Conservation (phyloP, 2,113 vertebrate species). For the Bombycilla garrulus region DNA sequence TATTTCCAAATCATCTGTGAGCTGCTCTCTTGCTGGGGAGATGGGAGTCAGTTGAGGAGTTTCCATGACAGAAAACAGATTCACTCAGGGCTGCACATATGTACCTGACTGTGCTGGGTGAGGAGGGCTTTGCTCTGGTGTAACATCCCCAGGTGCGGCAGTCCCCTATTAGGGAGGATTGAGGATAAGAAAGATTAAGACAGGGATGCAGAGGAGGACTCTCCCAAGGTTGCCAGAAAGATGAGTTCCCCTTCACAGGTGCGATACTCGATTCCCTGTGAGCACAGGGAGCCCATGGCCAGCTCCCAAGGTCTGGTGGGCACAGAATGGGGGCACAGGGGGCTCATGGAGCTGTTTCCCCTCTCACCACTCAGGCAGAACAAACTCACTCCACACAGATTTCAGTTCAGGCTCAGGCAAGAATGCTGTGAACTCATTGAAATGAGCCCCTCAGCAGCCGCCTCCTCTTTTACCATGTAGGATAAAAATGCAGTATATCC, state of each 20-base stretch:
- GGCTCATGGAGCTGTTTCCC: not conserved
- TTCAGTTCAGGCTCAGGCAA: not conserved
- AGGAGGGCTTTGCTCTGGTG: not conserved
- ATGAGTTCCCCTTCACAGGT: not conserved
- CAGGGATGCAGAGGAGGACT: not conserved
- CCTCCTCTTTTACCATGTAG: not conserved
- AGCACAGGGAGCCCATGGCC: not conserved
- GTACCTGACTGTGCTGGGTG: accelerated
- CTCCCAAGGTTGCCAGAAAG: not conserved
- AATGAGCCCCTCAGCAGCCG: not conserved
- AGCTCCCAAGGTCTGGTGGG: not conserved
- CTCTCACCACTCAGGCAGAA: not conserved
- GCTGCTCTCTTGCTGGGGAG: not conserved
- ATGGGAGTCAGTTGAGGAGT: not conserved
- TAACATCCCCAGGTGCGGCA: not conserved
- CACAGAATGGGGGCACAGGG: too few relatives aligned
- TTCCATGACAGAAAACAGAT: not conserved
- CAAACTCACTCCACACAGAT: not conserved
- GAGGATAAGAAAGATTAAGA: not conserved
- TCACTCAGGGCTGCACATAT: not conserved
- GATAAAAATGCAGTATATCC: not conserved
- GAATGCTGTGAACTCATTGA: not conserved
- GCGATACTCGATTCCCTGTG: not conserved
- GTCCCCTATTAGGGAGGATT: accelerated
- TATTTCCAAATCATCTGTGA: not conserved